These are phyloP conservation scores for Neuroterus valhalla DNA, from an alignment of 1,140 invertebrate species.

Conservation along the genomic window DNA sequence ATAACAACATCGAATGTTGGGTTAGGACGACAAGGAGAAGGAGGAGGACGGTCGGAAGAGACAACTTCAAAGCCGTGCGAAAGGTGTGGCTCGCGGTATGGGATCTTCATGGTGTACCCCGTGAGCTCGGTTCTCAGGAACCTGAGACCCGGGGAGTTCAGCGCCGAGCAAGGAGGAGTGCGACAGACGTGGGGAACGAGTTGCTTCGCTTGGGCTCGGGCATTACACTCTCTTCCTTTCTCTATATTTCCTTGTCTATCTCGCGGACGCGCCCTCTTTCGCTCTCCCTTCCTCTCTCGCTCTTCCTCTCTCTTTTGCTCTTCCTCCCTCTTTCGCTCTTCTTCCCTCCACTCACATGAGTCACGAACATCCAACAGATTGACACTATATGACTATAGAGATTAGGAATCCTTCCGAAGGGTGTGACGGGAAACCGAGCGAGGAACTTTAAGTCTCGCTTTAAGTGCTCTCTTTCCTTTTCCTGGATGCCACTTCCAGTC, in stretches of 20 bases:
- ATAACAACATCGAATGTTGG: slow-evolving; percentile 33
- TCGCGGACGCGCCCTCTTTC: slow-evolving; percentile 10
- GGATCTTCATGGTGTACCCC: slow-evolving; percentile 43
- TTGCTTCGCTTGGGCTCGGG: slow-evolving; percentile 36
- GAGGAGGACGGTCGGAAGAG: slow-evolving; percentile 28
- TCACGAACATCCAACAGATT: no score
- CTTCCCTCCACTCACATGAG: neutral
- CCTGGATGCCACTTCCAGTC: no score
- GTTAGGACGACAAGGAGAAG: slow-evolving; percentile 31
- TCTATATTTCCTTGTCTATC: slow-evolving; percentile 17
- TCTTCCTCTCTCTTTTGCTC: neutral
- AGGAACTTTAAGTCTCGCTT: no score
- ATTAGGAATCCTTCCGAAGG: no score
- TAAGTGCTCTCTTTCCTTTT: no score
- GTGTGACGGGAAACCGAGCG: no score
- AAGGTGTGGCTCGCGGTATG: slow-evolving; percentile 49
- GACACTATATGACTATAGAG: no score
- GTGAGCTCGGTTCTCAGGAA: slow-evolving; percentile 53
- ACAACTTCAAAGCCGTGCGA: slow-evolving; percentile 52
- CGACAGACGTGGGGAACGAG: slow-evolving; percentile 46
- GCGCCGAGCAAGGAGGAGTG: slow-evolving; percentile 40
- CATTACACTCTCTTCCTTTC: slow-evolving; percentile 41
- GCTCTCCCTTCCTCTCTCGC: neutral
- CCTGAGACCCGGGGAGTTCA: slow-evolving; percentile 53
- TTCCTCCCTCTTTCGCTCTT: neutral